These are phyloP conservation scores for Acanthis flammea DNA, from an alignment of 2,797 vertebrate species.

Conservation along the genomic window DNA sequence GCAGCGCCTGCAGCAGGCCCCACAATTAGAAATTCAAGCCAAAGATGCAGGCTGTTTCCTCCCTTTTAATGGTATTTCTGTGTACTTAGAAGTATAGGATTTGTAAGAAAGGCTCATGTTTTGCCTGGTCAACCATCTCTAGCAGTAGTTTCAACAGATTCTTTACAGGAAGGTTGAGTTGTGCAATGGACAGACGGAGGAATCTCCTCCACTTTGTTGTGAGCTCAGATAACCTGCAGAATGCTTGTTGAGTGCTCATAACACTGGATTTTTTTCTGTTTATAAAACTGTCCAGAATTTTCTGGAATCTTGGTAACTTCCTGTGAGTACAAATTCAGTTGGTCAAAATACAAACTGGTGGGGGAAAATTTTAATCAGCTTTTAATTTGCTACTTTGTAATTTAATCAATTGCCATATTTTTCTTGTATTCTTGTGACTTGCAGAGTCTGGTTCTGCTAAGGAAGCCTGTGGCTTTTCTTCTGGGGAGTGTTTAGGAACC, in stretches of 20 bases:
- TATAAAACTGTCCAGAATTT: not conserved
- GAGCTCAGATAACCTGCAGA: not conserved
- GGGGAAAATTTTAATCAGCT: not conserved
- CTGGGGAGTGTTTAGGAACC: not conserved
- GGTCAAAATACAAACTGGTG: not conserved
- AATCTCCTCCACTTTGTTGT: not conserved
- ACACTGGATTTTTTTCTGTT: not conserved
- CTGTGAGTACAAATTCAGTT: not conserved
- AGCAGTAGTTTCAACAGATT: not conserved
- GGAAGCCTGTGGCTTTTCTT: not conserved
- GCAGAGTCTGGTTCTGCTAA: not conserved
- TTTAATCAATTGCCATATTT: not conserved
- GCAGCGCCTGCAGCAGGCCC: not conserved
- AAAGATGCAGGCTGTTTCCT: not conserved
- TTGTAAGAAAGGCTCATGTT: not conserved
- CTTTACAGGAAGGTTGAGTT: not conserved
- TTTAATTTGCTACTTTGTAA: not conserved
- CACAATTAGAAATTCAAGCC: not conserved
- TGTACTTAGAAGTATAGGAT: not conserved
- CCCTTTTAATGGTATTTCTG: not conserved
- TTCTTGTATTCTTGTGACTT: slow-evolving; percentile 16
- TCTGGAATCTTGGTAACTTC: not conserved
- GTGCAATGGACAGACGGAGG: not conserved
- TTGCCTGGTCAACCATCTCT: not conserved
- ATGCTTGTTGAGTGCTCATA: not conserved